A percentile compares a stretch with the other conserved stretches of the same genome.
These are phyloP conservation scores for Dicerorhinus sumatrensis DNA, from an alignment of 2,113 vertebrate genomes.

Conservation along the genomic window DNA sequence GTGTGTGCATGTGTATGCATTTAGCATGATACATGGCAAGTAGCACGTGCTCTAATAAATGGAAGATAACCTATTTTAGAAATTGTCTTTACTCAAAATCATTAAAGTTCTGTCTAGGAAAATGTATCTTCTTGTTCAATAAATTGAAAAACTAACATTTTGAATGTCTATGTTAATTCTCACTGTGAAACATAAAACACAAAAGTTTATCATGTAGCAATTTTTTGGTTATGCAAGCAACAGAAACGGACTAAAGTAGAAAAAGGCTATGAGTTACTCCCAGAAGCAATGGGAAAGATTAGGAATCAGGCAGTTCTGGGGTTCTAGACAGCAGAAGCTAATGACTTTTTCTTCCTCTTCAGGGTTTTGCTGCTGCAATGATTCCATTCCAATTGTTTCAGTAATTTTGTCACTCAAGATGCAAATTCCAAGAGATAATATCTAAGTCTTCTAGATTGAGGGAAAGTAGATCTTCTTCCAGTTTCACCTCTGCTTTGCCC, in stretches of 20 bases:
- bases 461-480: background rate
- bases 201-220: background rate
- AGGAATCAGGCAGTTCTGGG: background rate
- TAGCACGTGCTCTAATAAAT: conserved; percentile 8
- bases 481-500: background rate
- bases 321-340: background rate
- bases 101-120: conserved; percentile 30
- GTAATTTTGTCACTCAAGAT: conserved; percentile 10
- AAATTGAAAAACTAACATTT: conserved; percentile 23
- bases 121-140: conserved; percentile 12
- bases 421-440: background rate
- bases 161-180: conserved; percentile 18
- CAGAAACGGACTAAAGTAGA: conserved; percentile 19
- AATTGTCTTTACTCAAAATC: conserved; percentile 32
- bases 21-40: conserved; percentile 1
- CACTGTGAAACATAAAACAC: conserved; percentile 12
- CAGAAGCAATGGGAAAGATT: background rate
- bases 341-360: background rate
- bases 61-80: background rate
- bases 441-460: background rate
- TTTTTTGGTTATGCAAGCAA: background rate
- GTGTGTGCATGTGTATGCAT: background rate
- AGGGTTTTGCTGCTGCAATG: background rate
- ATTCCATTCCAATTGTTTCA: background rate
- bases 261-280: background rate